Conservation (phyloP, 2,113 vertebrate species). For the Sinosuthora webbiana region DNA sequence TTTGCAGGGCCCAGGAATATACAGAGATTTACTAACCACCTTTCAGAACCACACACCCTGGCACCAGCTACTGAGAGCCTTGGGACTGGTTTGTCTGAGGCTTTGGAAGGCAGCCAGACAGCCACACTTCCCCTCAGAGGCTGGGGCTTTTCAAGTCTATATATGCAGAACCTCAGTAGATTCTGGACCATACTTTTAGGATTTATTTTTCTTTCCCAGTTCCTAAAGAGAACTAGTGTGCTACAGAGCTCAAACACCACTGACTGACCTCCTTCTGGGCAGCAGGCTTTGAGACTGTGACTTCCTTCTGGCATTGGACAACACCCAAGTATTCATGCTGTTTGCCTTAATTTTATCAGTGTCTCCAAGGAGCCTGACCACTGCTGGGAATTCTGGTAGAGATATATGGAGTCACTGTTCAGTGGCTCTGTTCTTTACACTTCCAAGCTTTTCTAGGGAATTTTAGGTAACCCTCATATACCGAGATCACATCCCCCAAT, state of each 20-base stretch:
- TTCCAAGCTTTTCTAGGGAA: background rate
- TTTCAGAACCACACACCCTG: background rate
- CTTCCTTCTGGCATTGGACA: constrained; percentile 49
- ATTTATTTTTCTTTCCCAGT: constrained; percentile 47
- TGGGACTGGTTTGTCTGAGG: constrained; percentile 13
- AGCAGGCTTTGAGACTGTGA: background rate
- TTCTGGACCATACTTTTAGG: background rate
- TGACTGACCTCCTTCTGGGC: constrained; percentile 30
- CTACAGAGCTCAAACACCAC: background rate
- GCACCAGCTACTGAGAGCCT: background rate
- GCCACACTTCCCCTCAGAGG: background rate
- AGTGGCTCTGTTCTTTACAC: background rate
- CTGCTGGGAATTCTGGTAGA: background rate
- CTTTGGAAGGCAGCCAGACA: constrained; percentile 33
- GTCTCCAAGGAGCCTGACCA: constrained; percentile 12
- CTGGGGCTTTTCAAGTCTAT: background rate
- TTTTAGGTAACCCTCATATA: background rate
- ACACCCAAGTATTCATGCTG: constrained; percentile 37
- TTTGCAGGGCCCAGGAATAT: background rate
- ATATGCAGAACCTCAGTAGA: background rate
- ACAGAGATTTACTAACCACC: background rate
- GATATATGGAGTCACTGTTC: background rate
- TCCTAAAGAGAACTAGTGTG: constrained; percentile 50
- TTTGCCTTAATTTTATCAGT: constrained; percentile 30
- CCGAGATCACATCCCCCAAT: background rate